Evolutionary conservation across 2,888 invertebrate genomes (phyloP), one percentile per base, ranked within the genome.

Genomic region (Perithous albicinctus): DNA sequence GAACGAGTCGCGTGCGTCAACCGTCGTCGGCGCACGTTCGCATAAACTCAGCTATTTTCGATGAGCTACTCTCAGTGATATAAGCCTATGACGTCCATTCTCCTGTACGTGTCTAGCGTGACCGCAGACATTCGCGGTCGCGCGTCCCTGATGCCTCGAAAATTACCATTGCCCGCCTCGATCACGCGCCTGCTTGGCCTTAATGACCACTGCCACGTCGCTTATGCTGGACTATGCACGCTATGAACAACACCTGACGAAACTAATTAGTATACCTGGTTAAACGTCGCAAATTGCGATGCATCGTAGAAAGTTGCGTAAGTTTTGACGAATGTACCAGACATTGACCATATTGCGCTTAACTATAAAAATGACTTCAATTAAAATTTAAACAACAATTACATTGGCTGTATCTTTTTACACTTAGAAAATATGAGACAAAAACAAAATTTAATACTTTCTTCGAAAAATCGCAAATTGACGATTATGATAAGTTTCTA

Each of bases 1-100:
- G 86, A 87, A 85, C 32, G 46, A 73, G 86, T 86, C 86, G 88
- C 90, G 90, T 89, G 90, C 90, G 91, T 90, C 91, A 89, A 84
- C 85, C 66, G 86, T 82, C 84, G 85, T 83, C 87, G 89, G 85
- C 84, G 41, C 38, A 56, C 51, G 67, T 81, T 70, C 78, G 81
- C 70, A 46, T 29, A 72, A 67, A 89, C 90, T 86, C 87, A 86
- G 87, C 86, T 90, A 90, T 90, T 90, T 90, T 89, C 85, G 88
- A 87, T 86, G 85, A 82, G 85, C 80, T 85, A 84, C 86, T 84
- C 86, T 86, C 88, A 88, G 86, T 76, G 78, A 76, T 80, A 79
- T 75, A 76, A 82, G 64, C 63, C 80, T 73, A 67, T 84, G 82
- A 84, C 80, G 80, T 82, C 32, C 63, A 61, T 79, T 70, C 69